A percentile compares a stretch with the other conserved stretches of the same genome.
phyloP scores from a whole-genome alignment of 2,888 invertebrate species.

The Alentia gelatinosa region DNA sequence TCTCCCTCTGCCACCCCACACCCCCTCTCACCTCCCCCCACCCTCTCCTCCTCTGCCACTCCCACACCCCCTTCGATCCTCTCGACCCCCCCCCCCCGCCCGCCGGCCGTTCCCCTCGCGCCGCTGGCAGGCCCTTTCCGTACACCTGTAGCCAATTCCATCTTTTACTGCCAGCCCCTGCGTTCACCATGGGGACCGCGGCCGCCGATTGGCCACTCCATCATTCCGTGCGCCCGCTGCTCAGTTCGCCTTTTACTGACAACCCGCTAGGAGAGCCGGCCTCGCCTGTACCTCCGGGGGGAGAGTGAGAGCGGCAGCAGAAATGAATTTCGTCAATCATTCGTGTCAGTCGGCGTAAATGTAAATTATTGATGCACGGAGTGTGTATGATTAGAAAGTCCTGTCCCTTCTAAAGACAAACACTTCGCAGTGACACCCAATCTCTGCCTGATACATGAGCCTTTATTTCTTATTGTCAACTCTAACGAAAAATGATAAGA shows the following conservation, averaged over 20 bases:
- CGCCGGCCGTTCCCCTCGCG: not conserved
- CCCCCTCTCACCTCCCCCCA: not conserved
- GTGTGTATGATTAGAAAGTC: too few relatives aligned
- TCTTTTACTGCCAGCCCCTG: slow-evolving; percentile 26
- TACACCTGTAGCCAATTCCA: slow-evolving; percentile 18
- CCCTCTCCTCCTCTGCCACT: not conserved
- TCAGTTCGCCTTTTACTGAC: not conserved
- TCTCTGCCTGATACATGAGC: too few relatives aligned
- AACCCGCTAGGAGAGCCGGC: not conserved
- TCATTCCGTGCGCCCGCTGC: not conserved
- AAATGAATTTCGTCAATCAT: too few relatives aligned
- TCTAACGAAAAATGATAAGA: too few relatives aligned
- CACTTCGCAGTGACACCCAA: not conserved
- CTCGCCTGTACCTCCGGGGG: not conserved
- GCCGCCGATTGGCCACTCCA: slow-evolving; percentile 7
- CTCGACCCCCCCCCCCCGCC: not conserved
- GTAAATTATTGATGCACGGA: too few relatives aligned
- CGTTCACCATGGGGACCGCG: not conserved
- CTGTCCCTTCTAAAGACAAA: not conserved
- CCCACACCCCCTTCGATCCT: not conserved
- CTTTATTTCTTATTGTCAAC: too few relatives aligned
- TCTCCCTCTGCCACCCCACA: not conserved
- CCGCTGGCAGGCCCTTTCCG: not conserved
- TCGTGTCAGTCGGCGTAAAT: too few relatives aligned
- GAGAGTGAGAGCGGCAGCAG: too few relatives aligned